Evolutionary conservation across 2,888 invertebrate species (phyloP), one percentile per base, ranked within the genome.

Genomic region (Hermodice carunculata): DNA sequence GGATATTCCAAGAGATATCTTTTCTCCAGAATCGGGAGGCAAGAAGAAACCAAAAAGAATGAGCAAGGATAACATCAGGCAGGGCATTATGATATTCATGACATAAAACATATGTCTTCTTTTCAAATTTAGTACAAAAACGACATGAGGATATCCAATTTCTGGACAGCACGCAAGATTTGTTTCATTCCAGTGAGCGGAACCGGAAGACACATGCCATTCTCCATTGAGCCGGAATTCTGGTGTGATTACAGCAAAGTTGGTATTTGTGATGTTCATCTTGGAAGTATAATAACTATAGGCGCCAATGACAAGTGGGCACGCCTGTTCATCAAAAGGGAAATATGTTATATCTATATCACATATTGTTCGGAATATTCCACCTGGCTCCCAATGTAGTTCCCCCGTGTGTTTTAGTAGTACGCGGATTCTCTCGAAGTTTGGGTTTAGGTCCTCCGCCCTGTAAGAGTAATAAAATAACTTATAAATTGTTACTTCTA

Each of bases 31-130:
- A 46, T 74, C 74, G 0, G 74, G 62, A 11, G 62, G 62, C 19
- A 63, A 40, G 44, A 59, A 64, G 53, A 59, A 64, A 14, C 64
- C 59, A 28, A 64, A 69, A 72, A 74, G 70, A 63, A 74, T 74
- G 52, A 74, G 70, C 24, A 70, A 66, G 49, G 70, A 70, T 4
- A 74, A 63, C 74, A 74, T 74, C 43, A 74, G 52, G 62, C 74
- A 74, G 8, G 74, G 74, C 46, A 73, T 60, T 19, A 74, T 69
- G 51, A 74, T 74, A 70, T 74, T 74, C 72, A 74, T 73, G 49
- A 74, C 68, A 66, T 74, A 74, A 37, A 56, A 58, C 63, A 64
- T 69, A 61, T 62, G 61, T 5, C 72, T 37, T 26, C 72, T 34
- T 22, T 57, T 60, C 43, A 73, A 52, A 32, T 68, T 61, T 3